Percentiles rank a stretch among this genome's conserved stretches.
Conservation (phyloP, 1,140 invertebrate genomes). For the Ptiloglossa arizonensis region DNA sequence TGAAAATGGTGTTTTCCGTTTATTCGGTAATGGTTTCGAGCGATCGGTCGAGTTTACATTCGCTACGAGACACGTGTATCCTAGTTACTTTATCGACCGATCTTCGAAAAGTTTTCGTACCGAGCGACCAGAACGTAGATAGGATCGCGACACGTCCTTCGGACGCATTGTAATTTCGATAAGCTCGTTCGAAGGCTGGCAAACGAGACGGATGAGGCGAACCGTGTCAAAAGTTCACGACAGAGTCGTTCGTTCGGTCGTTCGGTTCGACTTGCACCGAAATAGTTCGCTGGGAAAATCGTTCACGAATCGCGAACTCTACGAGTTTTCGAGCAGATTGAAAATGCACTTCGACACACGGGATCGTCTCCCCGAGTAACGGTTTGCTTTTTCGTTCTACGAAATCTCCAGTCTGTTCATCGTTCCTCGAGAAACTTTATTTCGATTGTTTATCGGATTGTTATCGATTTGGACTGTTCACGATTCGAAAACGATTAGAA, state of each 20-base stretch:
- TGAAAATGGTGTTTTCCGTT: too few species aligned
- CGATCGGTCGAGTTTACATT: too few species aligned
- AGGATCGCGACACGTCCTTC: neutral
- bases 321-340: neutral
- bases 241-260: neutral
- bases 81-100: neutral
- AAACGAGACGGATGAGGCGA: neutral
- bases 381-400: neutral
- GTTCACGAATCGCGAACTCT: neutral
- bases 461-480: too few species aligned
- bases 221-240: neutral
- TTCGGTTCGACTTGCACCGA: neutral
- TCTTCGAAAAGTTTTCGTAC: neutral
- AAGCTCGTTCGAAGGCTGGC: neutral
- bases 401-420: neutral
- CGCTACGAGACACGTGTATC: too few species aligned
- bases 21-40: too few species aligned
- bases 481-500: too few species aligned
- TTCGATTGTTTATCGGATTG: too few species aligned
- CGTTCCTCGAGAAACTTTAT: neutral
- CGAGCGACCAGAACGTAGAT: too few species aligned
- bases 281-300: slow-evolving; percentile 1
- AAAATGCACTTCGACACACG: neutral
- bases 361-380: neutral
- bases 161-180: too few species aligned